Conservation (phyloP, 2,113 vertebrate genomes). For the Pluvialis apricaria region DNA sequence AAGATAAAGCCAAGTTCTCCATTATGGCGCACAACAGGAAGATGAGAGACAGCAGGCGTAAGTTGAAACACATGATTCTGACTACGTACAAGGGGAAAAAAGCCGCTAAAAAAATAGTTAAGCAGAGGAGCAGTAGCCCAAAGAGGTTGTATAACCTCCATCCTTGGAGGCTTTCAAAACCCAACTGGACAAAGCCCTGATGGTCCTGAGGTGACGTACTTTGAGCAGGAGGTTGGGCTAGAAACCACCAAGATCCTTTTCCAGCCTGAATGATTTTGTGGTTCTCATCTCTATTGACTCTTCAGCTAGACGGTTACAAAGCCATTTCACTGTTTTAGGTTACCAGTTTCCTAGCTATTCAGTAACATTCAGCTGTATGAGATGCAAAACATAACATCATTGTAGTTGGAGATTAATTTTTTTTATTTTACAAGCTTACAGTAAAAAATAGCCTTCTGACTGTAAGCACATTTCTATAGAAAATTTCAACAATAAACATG, state of each 20-base stretch:
- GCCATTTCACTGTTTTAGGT: accelerated
- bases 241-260: not conserved
- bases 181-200: not conserved
- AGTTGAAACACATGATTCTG: not conserved
- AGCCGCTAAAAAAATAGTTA: not conserved
- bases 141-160: not conserved
- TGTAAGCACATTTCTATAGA: not conserved
- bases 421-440: not conserved
- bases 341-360: not conserved
- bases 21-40: not conserved
- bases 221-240: not conserved
- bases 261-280: not conserved
- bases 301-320: not conserved
- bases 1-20: not conserved
- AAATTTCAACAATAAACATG: not conserved
- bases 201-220: not conserved
- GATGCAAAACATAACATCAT: not conserved
- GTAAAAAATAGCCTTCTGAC: not conserved
- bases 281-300: not conserved
- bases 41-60: not conserved
- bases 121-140: not conserved
- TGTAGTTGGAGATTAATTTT: not conserved
- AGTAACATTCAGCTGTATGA: accelerated
- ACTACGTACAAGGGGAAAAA: accelerated
- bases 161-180: not conserved